phyloP scores from a whole-genome alignment of 2,797 vertebrate species.

The Lindbergichthys nudifrons region DNA sequence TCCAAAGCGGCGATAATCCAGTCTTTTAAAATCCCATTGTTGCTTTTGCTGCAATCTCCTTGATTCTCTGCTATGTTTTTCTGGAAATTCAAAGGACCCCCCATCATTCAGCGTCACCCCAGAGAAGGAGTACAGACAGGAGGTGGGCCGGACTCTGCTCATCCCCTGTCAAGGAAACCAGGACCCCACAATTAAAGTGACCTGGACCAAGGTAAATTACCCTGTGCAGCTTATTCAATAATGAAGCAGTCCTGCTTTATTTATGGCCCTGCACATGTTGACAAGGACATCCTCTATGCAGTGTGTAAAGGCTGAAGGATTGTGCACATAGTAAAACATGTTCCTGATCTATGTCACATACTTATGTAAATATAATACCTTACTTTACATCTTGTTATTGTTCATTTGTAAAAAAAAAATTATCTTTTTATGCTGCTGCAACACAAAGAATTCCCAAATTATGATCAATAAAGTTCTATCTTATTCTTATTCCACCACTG shows the following conservation, averaged over 20 bases:
- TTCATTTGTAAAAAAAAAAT: too few species aligned
- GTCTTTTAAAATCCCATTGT: slow-evolving; percentile 67
- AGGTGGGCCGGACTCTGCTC: slow-evolving; percentile 87
- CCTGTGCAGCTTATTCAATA: not conserved
- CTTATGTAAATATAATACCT: too few species aligned
- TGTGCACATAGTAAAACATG: not conserved
- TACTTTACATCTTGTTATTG: too few species aligned
- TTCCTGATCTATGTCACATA: not conserved
- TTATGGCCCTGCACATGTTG: not conserved
- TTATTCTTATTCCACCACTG: too few species aligned
- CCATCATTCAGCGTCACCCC: slow-evolving; percentile 88
- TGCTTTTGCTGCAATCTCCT: slow-evolving; percentile 50
- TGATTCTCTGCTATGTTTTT: slow-evolving; percentile 51
- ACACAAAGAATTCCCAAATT: too few species aligned
- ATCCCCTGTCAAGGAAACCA: slow-evolving; percentile 87
- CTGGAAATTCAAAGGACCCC: slow-evolving; percentile 86
- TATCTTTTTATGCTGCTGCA: too few species aligned
- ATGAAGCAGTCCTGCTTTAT: slow-evolving; percentile 1
- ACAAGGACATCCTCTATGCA: not conserved
- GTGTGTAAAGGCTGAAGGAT: not conserved
- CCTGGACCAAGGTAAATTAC: slow-evolving; percentile 91
- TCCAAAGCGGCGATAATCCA: slow-evolving; percentile 69
- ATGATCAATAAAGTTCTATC: too few species aligned
- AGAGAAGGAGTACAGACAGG: slow-evolving; percentile 88
- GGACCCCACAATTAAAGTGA: slow-evolving; percentile 83